These are phyloP conservation scores for Nyctibius bracteatus DNA, from an alignment of 2,113 vertebrate species.

Conservation along the genomic window DNA sequence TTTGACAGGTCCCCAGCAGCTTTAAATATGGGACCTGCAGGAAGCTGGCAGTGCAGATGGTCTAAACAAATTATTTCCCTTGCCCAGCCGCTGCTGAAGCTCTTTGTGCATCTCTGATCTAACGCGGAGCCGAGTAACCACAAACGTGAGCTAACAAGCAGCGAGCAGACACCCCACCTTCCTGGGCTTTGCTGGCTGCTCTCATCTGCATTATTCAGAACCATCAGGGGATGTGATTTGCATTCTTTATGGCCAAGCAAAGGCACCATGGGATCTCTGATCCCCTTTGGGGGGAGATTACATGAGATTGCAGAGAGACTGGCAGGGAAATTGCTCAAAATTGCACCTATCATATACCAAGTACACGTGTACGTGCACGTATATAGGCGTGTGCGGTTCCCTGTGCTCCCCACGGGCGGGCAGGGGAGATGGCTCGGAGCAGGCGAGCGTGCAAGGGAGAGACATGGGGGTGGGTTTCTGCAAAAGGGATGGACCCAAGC, in stretches of 20 bases:
- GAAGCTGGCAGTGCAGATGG: background rate
- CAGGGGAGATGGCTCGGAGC: background rate
- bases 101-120: background rate
- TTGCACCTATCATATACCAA: background rate
- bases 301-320: background rate
- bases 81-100: background rate
- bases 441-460: background rate
- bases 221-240: background rate
- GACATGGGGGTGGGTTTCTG: background rate
- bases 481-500: background rate
- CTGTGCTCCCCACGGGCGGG: background rate
- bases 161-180: background rate
- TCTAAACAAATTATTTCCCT: background rate
- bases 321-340: conserved; percentile 39
- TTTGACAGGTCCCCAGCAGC: background rate
- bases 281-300: background rate
- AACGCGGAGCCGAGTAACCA: background rate
- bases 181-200: background rate
- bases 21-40: background rate
- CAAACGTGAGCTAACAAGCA: background rate
- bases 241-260: background rate
- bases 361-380: background rate
- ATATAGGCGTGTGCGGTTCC: fast-evolving
- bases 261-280: background rate
- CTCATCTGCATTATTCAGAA: background rate